phyloP scores from a whole-genome alignment of 2,113 vertebrate genomes.

The Vidua macroura region DNA sequence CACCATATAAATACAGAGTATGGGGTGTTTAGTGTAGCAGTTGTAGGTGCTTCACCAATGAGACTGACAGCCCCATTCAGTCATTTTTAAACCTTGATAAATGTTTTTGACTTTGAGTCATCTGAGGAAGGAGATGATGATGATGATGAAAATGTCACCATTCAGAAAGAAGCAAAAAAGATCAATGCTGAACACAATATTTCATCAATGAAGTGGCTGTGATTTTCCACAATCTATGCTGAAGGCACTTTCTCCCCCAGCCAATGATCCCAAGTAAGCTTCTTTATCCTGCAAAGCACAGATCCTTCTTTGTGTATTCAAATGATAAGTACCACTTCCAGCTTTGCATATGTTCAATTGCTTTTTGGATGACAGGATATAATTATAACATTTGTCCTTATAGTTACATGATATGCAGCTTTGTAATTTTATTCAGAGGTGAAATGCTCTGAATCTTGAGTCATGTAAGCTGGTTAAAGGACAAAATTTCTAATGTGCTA shows the following conservation, averaged over 20 bases:
- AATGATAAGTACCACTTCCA: neutral
- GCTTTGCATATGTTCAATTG: neutral
- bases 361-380: neutral
- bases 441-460: neutral
- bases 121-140: neutral
- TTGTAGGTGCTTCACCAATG: neutral
- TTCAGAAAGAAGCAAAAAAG: neutral
- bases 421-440: neutral
- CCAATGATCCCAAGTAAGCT: neutral
- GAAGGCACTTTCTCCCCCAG: neutral
- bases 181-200: neutral
- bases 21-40: neutral
- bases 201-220: neutral
- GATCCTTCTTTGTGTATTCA: neutral
- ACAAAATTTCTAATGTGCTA: neutral
- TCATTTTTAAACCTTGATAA: neutral
- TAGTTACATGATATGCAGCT: neutral
- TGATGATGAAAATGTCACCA: neutral
- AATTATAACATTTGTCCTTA: neutral
- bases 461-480: neutral
- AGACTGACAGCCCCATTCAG: neutral
- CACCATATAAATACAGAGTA: neutral
- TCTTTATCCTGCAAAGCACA: neutral
- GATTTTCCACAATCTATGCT: neutral
- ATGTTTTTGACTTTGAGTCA: neutral